A percentile compares a stretch with the other conserved stretches of the same genome.
Evolutionary conservation across 2,797 vertebrate genomes (phyloP).

Genomic region (Discoglossus pictus): DNA sequence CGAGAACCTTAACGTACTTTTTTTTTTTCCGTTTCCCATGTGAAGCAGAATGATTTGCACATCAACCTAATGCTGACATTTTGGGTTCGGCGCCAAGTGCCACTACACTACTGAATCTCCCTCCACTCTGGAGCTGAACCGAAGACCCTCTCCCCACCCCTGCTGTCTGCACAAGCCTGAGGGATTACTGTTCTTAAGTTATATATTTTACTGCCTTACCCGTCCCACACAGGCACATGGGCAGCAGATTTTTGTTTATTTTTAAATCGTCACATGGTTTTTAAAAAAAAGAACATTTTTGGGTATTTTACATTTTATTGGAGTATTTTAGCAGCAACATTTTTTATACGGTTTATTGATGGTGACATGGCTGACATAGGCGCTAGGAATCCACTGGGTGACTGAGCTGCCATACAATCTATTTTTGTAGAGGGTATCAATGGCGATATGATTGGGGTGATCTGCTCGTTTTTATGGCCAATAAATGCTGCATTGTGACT

Average conservation of each 20-base stretch:
- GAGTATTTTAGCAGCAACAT: conserved; percentile 77
- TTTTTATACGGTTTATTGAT: conserved; percentile 48
- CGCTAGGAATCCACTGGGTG: conserved; percentile 56
- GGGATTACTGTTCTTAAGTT: conserved; percentile 71
- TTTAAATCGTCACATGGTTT: conserved; percentile 67
- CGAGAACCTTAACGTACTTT: too few species aligned
- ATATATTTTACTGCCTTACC: conserved; percentile 66
- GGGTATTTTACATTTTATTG: conserved; percentile 77
- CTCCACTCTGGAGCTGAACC: neutral
- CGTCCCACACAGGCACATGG: conserved; percentile 25
- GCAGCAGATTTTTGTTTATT: conserved; percentile 69
- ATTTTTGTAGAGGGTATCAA: conserved; percentile 60
- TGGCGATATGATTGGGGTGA: conserved; percentile 42
- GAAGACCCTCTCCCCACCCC: neutral
- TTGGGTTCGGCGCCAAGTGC: conserved; percentile 55
- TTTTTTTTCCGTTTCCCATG: conserved; percentile 9
- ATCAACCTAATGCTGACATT: conserved; percentile 2
- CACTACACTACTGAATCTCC: conserved; percentile 67
- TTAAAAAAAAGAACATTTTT: conserved; percentile 71
- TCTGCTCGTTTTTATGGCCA: conserved; percentile 37
- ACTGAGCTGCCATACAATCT: conserved; percentile 57
- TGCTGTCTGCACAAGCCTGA: conserved; percentile 42
- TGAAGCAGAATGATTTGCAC: conserved; percentile 62
- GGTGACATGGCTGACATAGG: conserved; percentile 1
- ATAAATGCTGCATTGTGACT: conserved; percentile 60